Conservation (phyloP, 2,113 vertebrate genomes). For the Amblyopsis rosae region DNA sequence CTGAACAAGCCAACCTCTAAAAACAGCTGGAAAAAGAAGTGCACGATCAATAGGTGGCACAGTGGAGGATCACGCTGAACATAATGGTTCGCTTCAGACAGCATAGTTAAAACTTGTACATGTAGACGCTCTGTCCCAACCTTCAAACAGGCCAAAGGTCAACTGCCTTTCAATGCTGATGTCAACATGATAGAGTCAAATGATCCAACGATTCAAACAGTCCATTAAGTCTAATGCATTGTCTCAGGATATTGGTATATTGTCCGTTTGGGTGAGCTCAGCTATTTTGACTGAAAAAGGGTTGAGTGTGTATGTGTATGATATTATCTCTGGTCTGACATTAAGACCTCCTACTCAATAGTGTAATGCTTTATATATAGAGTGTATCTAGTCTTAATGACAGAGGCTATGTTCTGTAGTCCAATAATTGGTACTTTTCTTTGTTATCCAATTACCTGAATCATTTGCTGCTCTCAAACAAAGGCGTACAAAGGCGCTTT, state of each 20-base stretch:
- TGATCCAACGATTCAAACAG: not conserved
- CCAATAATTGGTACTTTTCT: constrained; percentile 10
- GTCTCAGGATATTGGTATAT: not conserved
- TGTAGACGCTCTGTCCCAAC: too few species aligned
- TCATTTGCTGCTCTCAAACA: constrained; percentile 22
- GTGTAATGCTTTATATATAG: constrained; percentile 17
- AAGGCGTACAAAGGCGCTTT: not conserved
- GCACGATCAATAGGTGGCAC: too few species aligned
- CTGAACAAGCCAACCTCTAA: too few species aligned
- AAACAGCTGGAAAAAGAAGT: too few species aligned
- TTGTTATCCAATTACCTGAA: constrained; percentile 25
- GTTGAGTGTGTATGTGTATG: not conserved
- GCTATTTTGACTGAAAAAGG: not conserved
- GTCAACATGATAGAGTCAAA: not conserved
- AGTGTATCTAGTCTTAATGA: constrained; percentile 31
- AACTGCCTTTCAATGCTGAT: constrained; percentile 10
- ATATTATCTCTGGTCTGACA: constrained; percentile 7
- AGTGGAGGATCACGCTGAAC: too few species aligned
- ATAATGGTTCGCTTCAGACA: too few species aligned
- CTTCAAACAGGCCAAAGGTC: not conserved
- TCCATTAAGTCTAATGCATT: not conserved
- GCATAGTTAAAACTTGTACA: too few species aligned
- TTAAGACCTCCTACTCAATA: constrained; percentile 7
- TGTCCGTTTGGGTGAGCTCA: not conserved
- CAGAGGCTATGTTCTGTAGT: constrained; percentile 19